Conservation (phyloP, 2,888 invertebrate species). For the Hypomecis punctinalis region DNA sequence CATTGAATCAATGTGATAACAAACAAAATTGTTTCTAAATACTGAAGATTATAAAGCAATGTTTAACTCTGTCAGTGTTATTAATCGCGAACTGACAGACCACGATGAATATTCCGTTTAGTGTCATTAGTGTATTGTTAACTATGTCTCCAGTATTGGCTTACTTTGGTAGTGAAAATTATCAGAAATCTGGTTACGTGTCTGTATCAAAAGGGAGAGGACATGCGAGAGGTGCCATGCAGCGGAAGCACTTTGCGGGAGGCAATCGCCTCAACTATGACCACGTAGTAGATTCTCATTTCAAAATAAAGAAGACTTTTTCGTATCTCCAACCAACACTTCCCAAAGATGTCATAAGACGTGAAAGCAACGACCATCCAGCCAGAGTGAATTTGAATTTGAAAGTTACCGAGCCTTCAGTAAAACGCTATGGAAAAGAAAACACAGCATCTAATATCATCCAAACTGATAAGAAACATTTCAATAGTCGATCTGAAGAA, state of each 20-base stretch:
- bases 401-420: conserved; percentile 6
- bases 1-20: conserved; percentile 3
- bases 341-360: not conserved
- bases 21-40: conserved; percentile 10
- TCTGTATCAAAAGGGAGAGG: conserved; percentile 10
- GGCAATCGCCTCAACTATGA: conserved; percentile 3
- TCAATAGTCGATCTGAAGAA: not conserved
- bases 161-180: conserved; percentile 6
- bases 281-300: conserved; percentile 14
- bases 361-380: not conserved
- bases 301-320: conserved; percentile 5
- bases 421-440: not conserved
- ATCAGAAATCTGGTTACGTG: conserved; percentile 6
- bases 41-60: conserved; percentile 12
- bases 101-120: conserved; percentile 6
- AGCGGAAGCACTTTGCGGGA: conserved; percentile 6
- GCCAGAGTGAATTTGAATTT: not conserved
- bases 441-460: not conserved
- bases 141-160: not conserved
- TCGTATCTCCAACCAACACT: not conserved
- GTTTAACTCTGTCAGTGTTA: not conserved
- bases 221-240: not conserved
- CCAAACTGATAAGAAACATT: not conserved
- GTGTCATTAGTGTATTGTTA: not conserved
- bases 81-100: not conserved